Evolutionary conservation across 1,140 invertebrate species (phyloP).

Genomic region (Drosophila aff.): DNA sequence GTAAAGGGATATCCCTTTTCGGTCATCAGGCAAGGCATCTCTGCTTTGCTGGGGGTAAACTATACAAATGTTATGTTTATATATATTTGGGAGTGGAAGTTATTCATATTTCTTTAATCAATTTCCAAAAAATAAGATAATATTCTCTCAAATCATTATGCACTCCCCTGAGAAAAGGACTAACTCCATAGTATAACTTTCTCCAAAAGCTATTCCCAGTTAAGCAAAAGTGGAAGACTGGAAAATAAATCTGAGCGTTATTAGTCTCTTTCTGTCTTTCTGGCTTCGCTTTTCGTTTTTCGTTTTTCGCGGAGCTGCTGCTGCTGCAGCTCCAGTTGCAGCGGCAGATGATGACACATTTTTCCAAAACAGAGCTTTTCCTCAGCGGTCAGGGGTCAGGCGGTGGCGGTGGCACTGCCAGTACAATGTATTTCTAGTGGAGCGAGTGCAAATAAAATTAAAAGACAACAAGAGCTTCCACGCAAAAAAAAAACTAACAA

Average conservation of each 20-base stretch:
- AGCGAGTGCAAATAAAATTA: conserved; percentile 79
- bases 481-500: conserved; percentile 52
- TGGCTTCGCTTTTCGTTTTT: conserved; percentile 1
- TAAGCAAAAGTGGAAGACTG: background rate
- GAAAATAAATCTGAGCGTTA: conserved; percentile 65
- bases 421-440: conserved; percentile 81
- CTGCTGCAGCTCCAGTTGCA: conserved; percentile 7
- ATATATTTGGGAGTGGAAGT: background rate
- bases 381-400: conserved; percentile 47
- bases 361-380: conserved; percentile 25
- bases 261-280: conserved; percentile 65
- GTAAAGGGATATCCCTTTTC: background rate
- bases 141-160: too few relatives aligned
- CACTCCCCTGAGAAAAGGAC: too few relatives aligned
- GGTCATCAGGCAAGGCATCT: conserved; percentile 3
- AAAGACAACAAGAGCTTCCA: conserved; percentile 45
- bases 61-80: background rate
- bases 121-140: too few relatives aligned
- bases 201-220: background rate
- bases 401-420: conserved; percentile 34
- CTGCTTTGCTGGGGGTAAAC: background rate
- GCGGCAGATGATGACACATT: conserved; percentile 45
- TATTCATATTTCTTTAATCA: background rate
- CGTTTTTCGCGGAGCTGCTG: conserved; percentile 9
- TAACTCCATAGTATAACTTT: background rate